These are phyloP conservation scores for Eristalis arbustorum DNA, from an alignment of 2,888 invertebrate genomes.

Conservation along the genomic window DNA sequence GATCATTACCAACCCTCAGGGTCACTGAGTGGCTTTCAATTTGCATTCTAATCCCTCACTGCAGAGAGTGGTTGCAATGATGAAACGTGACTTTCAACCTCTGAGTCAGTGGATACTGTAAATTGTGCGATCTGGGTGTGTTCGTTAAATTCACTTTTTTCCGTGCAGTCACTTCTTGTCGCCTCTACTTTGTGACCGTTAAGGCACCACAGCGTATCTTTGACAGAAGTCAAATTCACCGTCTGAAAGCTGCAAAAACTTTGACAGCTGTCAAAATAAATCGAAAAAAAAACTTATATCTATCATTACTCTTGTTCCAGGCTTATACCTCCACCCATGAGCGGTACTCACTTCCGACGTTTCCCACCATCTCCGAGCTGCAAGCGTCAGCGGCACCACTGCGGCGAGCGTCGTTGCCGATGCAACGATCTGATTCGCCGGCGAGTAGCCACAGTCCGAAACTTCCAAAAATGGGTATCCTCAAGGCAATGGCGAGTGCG, in stretches of 20 bases:
- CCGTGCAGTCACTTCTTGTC: background rate
- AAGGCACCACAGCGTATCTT: no score
- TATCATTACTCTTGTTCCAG: slow-evolving; percentile 69
- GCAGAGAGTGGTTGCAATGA: background rate
- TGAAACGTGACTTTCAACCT: background rate
- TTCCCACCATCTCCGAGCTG: slow-evolving; percentile 86
- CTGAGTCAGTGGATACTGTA: background rate
- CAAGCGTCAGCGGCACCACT: slow-evolving; percentile 85
- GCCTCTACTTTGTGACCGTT: no score
- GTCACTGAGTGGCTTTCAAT: background rate
- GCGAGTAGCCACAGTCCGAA: slow-evolving; percentile 89
- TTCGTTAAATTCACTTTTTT: background rate
- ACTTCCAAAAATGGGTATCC: slow-evolving; percentile 80
- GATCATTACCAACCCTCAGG: background rate
- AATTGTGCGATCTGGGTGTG: background rate
- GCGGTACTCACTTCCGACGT: slow-evolving; percentile 86
- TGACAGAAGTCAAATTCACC: no score
- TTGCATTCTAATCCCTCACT: background rate
- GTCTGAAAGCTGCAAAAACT: background rate
- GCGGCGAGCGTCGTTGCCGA: slow-evolving; percentile 88
- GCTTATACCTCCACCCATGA: slow-evolving; percentile 82
- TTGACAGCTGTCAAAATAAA: background rate
- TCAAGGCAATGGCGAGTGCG: slow-evolving; percentile 81
- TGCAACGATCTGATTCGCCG: slow-evolving; percentile 90
- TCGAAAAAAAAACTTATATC: no score